These are phyloP conservation scores for Prinia subflava DNA, from an alignment of 2,113 vertebrate species.

Conservation along the genomic window DNA sequence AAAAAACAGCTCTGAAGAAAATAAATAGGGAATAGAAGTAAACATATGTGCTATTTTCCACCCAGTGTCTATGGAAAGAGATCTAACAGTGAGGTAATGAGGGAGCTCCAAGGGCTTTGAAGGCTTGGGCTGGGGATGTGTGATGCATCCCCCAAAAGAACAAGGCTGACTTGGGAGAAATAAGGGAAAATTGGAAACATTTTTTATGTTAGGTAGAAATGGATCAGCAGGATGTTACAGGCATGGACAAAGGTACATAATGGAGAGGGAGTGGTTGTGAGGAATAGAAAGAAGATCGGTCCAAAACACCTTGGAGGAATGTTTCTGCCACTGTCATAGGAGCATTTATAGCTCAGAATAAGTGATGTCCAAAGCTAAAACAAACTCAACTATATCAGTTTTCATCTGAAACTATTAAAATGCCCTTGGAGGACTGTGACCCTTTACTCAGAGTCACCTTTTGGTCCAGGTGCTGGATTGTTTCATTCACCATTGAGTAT, in stretches of 20 bases:
- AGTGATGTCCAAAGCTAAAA: neutral
- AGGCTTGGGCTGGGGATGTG: neutral
- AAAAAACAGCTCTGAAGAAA: neutral
- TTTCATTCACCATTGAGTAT: neutral
- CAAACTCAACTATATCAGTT: neutral
- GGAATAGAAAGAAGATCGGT: neutral
- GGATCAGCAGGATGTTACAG: neutral
- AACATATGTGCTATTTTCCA: neutral
- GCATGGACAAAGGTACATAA: neutral
- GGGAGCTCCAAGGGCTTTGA: neutral
- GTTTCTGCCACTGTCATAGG: neutral
- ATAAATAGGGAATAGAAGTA: neutral
- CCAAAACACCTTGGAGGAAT: neutral
- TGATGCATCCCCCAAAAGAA: neutral
- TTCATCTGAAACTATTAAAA: neutral
- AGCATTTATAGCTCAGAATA: neutral
- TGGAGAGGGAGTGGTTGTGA: neutral
- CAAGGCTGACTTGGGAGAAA: neutral
- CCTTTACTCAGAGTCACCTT: neutral
- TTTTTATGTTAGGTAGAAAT: neutral
- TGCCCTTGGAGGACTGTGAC: neutral
- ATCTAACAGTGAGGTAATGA: neutral
- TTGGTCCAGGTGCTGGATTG: neutral
- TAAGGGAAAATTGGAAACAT: neutral
- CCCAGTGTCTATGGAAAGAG: neutral